These are phyloP conservation scores for Mastacembelus armatus DNA, from an alignment of 2,797 vertebrate genomes.

Conservation along the genomic window DNA sequence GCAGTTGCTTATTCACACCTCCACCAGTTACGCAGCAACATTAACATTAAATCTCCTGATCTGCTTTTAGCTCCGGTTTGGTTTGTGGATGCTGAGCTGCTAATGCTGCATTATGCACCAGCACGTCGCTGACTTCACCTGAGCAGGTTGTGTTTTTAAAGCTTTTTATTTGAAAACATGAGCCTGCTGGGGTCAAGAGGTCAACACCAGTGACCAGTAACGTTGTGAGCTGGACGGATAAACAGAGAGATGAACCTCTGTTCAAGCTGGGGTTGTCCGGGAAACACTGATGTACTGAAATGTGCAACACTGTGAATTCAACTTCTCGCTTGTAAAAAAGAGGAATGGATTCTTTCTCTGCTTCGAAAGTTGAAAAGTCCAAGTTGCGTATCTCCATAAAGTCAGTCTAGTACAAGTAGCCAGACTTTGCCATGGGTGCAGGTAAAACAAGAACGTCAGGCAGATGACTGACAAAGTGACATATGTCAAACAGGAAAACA, in stretches of 20 bases:
- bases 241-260: neutral
- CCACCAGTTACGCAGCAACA: neutral
- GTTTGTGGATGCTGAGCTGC: no score
- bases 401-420: neutral
- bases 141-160: no score
- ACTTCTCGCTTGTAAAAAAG: no score
- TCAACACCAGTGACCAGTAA: neutral
- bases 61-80: no score
- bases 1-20: neutral
- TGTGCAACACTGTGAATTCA: no score
- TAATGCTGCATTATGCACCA: no score
- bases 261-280: no score
- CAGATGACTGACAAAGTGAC: slow-evolving; percentile 29
- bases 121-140: no score
- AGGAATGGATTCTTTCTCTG: neutral
- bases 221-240: neutral
- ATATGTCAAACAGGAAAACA: slow-evolving; percentile 6
- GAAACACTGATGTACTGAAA: no score
- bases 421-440: slow-evolving; percentile 2
- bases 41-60: no score
- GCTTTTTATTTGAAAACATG: no score
- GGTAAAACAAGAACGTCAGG: slow-evolving; percentile 10
- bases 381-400: neutral
- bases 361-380: neutral
- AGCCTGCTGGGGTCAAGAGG: neutral